Evolutionary conservation across 30 jellyfish, hydroid and myxozoan genomes (phyloP).

Genomic region (Nemopilema nomurai): DNA sequence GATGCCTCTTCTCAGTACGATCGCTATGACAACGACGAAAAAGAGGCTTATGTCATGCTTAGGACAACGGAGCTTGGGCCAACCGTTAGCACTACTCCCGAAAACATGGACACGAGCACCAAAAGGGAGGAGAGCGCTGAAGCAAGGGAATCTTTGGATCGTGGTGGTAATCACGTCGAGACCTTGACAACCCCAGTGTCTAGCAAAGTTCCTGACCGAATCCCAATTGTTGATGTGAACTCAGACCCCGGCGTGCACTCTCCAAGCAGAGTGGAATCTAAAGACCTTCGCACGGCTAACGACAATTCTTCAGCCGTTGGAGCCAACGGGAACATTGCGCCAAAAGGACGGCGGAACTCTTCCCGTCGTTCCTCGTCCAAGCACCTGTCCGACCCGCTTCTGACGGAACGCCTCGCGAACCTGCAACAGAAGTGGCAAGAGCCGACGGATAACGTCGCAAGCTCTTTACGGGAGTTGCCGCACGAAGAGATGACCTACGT

Average conservation of each 20-base stretch:
- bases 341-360: constrained; percentile 52
- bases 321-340: neutral
- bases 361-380: constrained; percentile 65
- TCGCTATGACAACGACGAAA: constrained; percentile 46
- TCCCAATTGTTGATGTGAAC: neutral
- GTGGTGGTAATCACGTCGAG: neutral
- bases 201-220: neutral
- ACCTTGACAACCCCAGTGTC: neutral
- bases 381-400: constrained; percentile 81
- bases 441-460: constrained; percentile 27
- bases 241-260: constrained; percentile 64
- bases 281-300: constrained; percentile 12
- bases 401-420: constrained; percentile 45
- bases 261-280: constrained; percentile 20
- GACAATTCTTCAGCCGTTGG: constrained; percentile 12
- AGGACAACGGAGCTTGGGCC: constrained; percentile 55
- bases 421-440: constrained; percentile 44
- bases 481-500: constrained; percentile 58
- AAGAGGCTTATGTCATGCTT: constrained; percentile 47
- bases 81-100: neutral
- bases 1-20: constrained; percentile 24
- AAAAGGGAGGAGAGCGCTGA: neutral
- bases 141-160: neutral
- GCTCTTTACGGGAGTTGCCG: constrained; percentile 50
- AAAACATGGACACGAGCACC: neutral